Conservation (phyloP, 2,113 vertebrate genomes). For the Daboia siamensis region DNA sequence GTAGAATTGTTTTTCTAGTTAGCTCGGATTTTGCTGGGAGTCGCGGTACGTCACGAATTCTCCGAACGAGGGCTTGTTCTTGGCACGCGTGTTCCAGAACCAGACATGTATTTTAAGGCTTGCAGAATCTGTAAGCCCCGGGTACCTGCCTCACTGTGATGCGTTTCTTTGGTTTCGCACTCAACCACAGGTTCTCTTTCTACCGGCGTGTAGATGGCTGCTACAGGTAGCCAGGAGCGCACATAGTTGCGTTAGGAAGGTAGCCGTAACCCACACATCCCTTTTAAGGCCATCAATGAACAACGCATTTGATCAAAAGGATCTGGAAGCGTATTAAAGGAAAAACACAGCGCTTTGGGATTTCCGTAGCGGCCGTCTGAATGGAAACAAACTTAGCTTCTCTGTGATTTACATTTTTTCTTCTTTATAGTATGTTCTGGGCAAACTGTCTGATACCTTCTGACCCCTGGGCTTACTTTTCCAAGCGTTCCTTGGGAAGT, state of each 20-base stretch:
- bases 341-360: fast-evolving
- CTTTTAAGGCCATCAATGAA: not conserved
- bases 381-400: not conserved
- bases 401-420: not conserved
- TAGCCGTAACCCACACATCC: too few relatives aligned
- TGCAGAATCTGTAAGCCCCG: not conserved
- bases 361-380: not conserved
- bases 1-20: too few relatives aligned
- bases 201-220: too few relatives aligned
- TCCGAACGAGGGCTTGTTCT: not conserved
- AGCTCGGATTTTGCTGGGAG: not conserved
- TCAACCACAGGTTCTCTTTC: not conserved
- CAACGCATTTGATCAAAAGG: not conserved
- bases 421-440: not conserved
- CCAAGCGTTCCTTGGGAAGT: not conserved
- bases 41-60: not conserved
- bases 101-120: not conserved
- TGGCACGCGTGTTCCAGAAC: not conserved
- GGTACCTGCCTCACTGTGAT: not conserved
- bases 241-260: not conserved
- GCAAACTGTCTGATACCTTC: not conserved
- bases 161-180: not conserved
- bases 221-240: not conserved
- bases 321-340: too few relatives aligned
- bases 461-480: not conserved